These are phyloP conservation scores for Drosophila diplacantha DNA, from an alignment of 2,888 invertebrate species.

Conservation along the genomic window DNA sequence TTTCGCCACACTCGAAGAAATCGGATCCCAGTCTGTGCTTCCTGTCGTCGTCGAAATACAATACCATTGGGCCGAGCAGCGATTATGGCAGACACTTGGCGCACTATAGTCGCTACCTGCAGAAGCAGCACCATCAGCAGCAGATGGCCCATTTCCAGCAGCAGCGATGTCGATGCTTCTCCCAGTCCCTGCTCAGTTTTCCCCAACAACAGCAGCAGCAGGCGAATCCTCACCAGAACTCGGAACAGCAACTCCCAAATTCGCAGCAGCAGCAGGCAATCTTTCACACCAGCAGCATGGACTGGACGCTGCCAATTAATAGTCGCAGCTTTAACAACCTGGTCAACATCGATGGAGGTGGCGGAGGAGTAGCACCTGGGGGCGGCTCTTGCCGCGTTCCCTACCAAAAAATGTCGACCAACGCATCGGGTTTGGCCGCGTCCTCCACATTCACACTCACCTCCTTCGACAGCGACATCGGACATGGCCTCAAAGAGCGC, in stretches of 20 bases:
- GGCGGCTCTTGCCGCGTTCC: constrained; percentile 61
- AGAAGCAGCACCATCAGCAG: constrained; percentile 70
- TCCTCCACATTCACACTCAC: constrained; percentile 69
- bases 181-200: constrained; percentile 77
- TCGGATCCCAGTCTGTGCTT: constrained; percentile 73
- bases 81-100: constrained; percentile 76
- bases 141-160: constrained; percentile 70
- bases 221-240: constrained; percentile 1
- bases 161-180: constrained; percentile 76
- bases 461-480: constrained; percentile 70
- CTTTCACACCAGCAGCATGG: constrained; percentile 69
- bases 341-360: constrained; percentile 68
- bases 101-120: constrained; percentile 71
- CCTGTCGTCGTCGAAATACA: constrained; percentile 74
- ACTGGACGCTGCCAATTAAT: constrained; percentile 61
- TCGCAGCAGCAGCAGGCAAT: constrained; percentile 46
- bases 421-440: constrained; percentile 48
- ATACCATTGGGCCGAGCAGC: constrained; percentile 77
- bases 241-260: constrained; percentile 32
- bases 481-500: constrained; percentile 73
- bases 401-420: constrained; percentile 71
- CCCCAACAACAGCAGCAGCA: constrained; percentile 52
- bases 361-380: constrained; percentile 21
- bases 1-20: constrained; percentile 68
- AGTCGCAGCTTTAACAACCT: constrained; percentile 74